Percentiles rank a stretch among this genome's conserved stretches.
These are phyloP conservation scores for Cydia strobilella DNA, from an alignment of 1,140 invertebrate species.

Conservation along the genomic window DNA sequence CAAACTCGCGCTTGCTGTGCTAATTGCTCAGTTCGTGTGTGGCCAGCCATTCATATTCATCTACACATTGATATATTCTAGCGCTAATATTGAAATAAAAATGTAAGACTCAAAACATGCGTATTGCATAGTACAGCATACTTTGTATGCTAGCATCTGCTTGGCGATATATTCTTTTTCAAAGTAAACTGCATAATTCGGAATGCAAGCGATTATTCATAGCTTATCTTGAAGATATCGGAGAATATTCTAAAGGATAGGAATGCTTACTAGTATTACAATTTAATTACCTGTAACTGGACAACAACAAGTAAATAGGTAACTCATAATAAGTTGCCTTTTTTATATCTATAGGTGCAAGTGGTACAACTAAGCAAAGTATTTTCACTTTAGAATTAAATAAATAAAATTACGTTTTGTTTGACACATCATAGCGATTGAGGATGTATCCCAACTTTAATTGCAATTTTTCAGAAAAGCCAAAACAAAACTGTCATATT, in stretches of 20 bases:
- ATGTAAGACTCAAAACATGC: not conserved
- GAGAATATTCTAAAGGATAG: not conserved
- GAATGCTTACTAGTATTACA: not conserved
- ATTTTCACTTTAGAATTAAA: no score
- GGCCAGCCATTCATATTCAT: conserved; percentile 9
- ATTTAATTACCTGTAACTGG: not conserved
- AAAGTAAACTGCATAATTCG: not conserved
- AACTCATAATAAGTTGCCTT: no score
- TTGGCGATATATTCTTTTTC: not conserved
- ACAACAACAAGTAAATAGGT: not conserved
- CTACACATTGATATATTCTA: not conserved
- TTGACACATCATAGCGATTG: no score
- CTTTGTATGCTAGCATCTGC: not conserved
- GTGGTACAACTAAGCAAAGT: no score
- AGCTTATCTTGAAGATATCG: not conserved
- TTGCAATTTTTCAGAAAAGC: no score
- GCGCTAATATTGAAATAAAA: not conserved
- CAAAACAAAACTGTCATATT: no score
- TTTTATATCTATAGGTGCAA: not conserved
- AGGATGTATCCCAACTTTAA: no score
- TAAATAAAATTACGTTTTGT: no score
- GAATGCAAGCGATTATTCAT: not conserved
- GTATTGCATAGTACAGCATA: not conserved
- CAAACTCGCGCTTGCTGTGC: not conserved
- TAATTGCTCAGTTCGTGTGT: conserved; percentile 14